Evolutionary conservation across 2,888 invertebrate genomes (phyloP), one percentile per base, ranked within the genome.

Genomic region (Anarsia innoxiella): DNA sequence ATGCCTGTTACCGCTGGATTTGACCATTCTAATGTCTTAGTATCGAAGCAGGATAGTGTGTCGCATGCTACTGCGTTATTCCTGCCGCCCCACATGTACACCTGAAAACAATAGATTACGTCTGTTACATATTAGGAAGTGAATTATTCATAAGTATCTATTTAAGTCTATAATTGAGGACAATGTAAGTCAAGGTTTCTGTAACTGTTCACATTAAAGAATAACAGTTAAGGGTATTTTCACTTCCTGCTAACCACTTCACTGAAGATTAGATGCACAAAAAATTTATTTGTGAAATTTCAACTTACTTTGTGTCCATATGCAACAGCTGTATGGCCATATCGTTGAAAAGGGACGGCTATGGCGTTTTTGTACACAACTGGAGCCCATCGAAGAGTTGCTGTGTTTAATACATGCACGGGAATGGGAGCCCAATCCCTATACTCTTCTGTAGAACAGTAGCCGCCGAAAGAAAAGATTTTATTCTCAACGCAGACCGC

Each of bases 401-500:
- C 83, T 36, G 93, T 93, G 61, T 96, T 90, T 12, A 97, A 79
- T 9, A 94, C 88, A 73, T 95, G 93, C 1, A 96, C 91, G 64
- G 96, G 96, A 65, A 97, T 96, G 0, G 94, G 91, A 23, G 90
- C 87, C 69, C 89, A 89, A 44, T 89, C 87, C 39, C 88, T 87
- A 57, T 93, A 94, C 59, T 93, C 91, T 55, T 93, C 93, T 6
- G 92, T 92, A 0, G 94, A 93, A 64, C 94, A 95, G 66, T 95
- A 97, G 14, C 97, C 97, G 25, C 97, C 96, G 69, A 97, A 96
- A 0, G 94, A 93, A 72, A 91, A 96, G 47, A 97, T 93, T 59
- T 88, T 89, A 50, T 92, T 89, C 12, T 89, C 90, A 26, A 95
- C 89, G 39, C 89, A 87, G 13, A 93, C 94, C 3, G 94, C 95